Evolutionary conservation across 2,113 vertebrate species (phyloP).

Genomic region (Tympanuchus pallidicinctus): DNA sequence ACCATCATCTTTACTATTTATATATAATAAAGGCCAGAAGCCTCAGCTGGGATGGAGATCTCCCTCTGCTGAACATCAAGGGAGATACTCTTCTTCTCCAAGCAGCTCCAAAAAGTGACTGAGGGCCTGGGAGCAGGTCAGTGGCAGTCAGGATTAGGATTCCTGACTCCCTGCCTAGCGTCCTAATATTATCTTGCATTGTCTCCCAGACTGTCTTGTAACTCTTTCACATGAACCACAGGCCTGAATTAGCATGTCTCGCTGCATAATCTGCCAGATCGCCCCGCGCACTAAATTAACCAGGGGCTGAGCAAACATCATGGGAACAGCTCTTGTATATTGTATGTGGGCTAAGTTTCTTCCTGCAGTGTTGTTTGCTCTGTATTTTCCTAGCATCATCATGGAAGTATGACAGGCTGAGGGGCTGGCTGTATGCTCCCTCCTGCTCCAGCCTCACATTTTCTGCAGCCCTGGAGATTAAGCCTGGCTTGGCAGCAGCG

Average conservation of each 20-base stretch:
- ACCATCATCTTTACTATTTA: slow-evolving; percentile 21
- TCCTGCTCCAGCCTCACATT: background rate
- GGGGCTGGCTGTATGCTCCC: rapidly evolving
- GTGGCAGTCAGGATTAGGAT: slow-evolving; percentile 5
- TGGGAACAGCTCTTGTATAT: slow-evolving; percentile 19
- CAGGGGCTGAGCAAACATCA: slow-evolving; percentile 8
- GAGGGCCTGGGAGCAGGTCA: slow-evolving; percentile 42
- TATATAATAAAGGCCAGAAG: slow-evolving; percentile 29
- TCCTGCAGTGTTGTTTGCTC: slow-evolving; percentile 35
- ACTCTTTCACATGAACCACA: background rate
- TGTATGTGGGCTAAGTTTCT: background rate
- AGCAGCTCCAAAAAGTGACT: slow-evolving; percentile 16
- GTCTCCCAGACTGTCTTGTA: slow-evolving; percentile 10
- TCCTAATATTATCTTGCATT: slow-evolving; percentile 48
- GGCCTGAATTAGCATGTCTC: slow-evolving; percentile 48
- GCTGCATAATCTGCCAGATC: slow-evolving; percentile 39
- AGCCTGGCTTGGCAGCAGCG: rapidly evolving
- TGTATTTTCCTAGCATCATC: background rate
- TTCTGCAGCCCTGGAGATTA: background rate
- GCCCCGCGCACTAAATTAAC: slow-evolving; percentile 31
- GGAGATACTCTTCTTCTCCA: slow-evolving; percentile 35
- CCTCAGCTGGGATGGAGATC: background rate
- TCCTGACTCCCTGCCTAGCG: slow-evolving; percentile 45
- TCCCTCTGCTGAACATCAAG: background rate
- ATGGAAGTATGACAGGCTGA: background rate